phyloP scores from a whole-genome alignment of 2,888 invertebrate genomes.

The Oegoconia quadripuncta region DNA sequence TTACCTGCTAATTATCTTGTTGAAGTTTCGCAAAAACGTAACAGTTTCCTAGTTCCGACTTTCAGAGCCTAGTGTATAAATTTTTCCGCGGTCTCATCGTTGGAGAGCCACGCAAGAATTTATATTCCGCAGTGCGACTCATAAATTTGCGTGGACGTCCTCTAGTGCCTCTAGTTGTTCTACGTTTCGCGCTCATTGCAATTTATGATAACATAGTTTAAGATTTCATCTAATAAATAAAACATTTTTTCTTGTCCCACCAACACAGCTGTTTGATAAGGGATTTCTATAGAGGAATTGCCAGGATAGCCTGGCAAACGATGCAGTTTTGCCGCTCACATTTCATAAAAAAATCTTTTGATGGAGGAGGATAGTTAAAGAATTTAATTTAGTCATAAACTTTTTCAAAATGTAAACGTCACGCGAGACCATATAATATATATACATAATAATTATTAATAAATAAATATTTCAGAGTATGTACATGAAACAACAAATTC shows the following conservation, averaged over 20 bases:
- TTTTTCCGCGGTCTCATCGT: conserved; percentile 57
- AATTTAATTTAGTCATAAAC: too few relatives aligned
- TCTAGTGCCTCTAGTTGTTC: conserved; percentile 59
- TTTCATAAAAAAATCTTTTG: too few relatives aligned
- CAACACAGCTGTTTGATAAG: not conserved
- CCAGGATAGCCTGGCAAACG: not conserved
- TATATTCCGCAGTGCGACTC: conserved; percentile 76
- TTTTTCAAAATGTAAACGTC: too few relatives aligned
- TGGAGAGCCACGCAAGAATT: conserved; percentile 55
- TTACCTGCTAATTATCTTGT: conserved; percentile 20
- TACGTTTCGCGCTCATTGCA: conserved; percentile 50
- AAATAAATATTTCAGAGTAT: too few relatives aligned
- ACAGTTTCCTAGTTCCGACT: conserved; percentile 20
- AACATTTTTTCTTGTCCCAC: not conserved
- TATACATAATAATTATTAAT: too few relatives aligned
- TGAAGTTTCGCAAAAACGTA: conserved; percentile 10
- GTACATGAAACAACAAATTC: too few relatives aligned
- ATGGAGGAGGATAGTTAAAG: too few relatives aligned
- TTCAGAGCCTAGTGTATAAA: conserved; percentile 43
- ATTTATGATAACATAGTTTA: conserved; percentile 62
- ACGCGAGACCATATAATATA: too few relatives aligned
- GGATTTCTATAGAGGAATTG: not conserved
- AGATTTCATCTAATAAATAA: conserved; percentile 54
- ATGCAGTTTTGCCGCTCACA: not conserved
- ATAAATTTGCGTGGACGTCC: conserved; percentile 72